Evolutionary conservation across 2,888 invertebrate genomes (phyloP).

Genomic region (Patella caerulea): DNA sequence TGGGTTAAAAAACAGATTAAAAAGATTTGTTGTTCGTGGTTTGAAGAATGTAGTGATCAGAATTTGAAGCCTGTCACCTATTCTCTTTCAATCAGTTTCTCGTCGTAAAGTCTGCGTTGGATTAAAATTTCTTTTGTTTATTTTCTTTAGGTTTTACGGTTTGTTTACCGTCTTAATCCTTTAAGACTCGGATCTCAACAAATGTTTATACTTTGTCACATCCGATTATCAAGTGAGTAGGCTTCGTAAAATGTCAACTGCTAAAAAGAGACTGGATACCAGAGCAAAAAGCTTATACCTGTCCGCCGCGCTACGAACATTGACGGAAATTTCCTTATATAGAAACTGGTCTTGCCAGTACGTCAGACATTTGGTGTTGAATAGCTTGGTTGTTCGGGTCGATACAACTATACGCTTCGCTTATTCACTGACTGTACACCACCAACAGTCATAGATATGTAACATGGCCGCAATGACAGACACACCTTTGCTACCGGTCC

Average conservation of each 20-base stretch:
- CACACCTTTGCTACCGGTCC: constrained; percentile 26
- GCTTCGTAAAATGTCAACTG: not conserved
- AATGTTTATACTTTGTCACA: constrained; percentile 1
- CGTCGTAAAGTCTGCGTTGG: constrained; percentile 9
- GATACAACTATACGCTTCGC: constrained; percentile 14
- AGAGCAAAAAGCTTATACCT: not conserved
- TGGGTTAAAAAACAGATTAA: too few relatives aligned
- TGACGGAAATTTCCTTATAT: constrained; percentile 22
- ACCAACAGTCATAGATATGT: constrained; percentile 9
- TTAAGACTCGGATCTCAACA: not conserved
- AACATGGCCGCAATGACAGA: constrained; percentile 35
- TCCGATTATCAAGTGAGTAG: not conserved
- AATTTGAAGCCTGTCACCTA: not conserved
- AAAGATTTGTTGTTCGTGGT: too few relatives aligned
- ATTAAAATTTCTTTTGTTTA: not conserved
- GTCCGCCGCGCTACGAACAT: not conserved
- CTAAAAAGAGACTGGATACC: not conserved
- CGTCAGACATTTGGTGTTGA: constrained; percentile 19
- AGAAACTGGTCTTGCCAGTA: constrained; percentile 30
- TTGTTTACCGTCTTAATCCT: not conserved
- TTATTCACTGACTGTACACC: constrained; percentile 17
- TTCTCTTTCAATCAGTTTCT: constrained; percentile 2
- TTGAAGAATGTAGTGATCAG: too few relatives aligned
- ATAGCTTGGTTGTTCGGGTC: constrained; percentile 16
- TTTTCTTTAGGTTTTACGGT: not conserved